These are phyloP conservation scores for Polypedilum vanderplanki DNA, from an alignment of 1,140 invertebrate genomes.

Conservation along the genomic window DNA sequence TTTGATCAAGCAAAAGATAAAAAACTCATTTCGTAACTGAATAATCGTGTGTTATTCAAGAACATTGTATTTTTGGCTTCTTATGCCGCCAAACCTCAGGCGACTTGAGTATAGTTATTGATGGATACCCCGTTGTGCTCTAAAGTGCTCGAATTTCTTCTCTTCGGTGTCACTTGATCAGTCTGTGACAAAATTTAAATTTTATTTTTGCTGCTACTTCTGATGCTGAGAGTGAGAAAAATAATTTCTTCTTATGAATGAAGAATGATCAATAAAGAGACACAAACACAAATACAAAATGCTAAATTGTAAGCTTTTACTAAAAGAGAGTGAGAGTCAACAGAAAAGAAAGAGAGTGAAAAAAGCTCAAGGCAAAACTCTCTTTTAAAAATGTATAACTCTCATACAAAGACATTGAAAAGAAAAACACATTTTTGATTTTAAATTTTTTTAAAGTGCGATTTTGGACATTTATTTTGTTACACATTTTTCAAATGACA, in stretches of 20 bases:
- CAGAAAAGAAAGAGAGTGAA: background rate
- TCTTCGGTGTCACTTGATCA: background rate
- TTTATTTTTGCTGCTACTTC: background rate
- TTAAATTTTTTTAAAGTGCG: background rate
- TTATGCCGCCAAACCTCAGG: background rate
- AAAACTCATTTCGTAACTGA: no score
- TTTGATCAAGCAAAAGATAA: no score
- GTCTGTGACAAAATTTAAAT: slow-evolving; percentile 7
- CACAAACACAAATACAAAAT: background rate
- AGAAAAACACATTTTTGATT: background rate
- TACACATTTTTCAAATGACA: no score
- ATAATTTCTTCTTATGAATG: background rate
- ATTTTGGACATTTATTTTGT: background rate
- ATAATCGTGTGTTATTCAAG: slow-evolving; percentile 5
- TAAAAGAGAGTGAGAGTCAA: background rate
- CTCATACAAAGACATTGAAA: no score
- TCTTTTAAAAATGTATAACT: background rate
- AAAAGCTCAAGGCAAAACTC: background rate
- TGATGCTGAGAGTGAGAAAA: background rate
- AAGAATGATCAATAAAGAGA: background rate
- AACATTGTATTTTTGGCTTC: background rate
- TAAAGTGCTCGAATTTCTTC: background rate
- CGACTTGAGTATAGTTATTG: background rate
- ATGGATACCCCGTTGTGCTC: background rate
- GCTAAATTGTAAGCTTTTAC: background rate